Evolutionary conservation across 1,140 invertebrate species (phyloP).

Genomic region (Pogonomyrmex californicus): DNA sequence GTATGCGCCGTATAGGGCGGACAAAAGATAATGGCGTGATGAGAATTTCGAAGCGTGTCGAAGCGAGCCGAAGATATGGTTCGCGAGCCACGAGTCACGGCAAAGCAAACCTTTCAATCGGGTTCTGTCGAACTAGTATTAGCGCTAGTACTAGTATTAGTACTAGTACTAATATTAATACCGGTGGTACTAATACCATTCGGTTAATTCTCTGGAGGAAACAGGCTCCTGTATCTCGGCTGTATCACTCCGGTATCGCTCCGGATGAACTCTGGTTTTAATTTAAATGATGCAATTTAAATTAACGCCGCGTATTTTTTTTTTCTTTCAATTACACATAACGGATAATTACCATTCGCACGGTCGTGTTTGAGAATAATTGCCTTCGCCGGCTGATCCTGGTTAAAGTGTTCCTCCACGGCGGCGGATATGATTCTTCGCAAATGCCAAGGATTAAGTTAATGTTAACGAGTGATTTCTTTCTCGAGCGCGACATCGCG

Average conservation of each 20-base stretch:
- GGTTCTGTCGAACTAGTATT: no score
- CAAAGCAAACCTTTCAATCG: neutral
- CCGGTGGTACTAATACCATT: no score
- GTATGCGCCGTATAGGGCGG: conserved; percentile 19
- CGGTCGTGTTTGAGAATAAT: conserved; percentile 32
- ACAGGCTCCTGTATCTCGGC: neutral
- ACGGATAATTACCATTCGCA: neutral
- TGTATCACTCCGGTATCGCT: no score
- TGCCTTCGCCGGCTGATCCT: conserved; percentile 7
- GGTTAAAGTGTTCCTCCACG: neutral
- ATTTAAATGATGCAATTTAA: conserved; percentile 2
- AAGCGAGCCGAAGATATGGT: conserved; percentile 35
- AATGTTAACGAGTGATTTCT: conserved; percentile 43
- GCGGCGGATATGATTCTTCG: conserved; percentile 16
- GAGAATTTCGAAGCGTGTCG: conserved; percentile 34
- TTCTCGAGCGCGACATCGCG: conserved; percentile 5
- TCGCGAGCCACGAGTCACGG: neutral
- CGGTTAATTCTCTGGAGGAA: neutral
- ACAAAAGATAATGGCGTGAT: conserved; percentile 49
- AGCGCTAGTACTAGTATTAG: no score
- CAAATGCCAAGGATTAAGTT: conserved; percentile 54
- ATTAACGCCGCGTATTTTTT: neutral
- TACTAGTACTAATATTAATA: no score
- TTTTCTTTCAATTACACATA: neutral
- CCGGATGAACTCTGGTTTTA: neutral